phyloP scores from a whole-genome alignment of 2,888 invertebrate genomes.

The Cerastis rubricosa region DNA sequence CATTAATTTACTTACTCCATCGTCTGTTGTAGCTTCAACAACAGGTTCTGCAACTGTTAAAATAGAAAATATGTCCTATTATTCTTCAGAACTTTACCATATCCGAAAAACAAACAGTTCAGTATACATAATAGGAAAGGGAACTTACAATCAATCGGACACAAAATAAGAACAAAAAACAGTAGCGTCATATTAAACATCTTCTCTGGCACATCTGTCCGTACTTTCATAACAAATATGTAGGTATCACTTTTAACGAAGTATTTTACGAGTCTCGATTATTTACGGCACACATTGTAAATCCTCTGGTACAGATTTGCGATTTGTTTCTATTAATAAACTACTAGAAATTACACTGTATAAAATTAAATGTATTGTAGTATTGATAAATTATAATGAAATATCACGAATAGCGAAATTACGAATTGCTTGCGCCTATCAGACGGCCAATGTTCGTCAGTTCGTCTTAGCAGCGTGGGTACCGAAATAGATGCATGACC shows the following conservation, averaged over 20 bases:
- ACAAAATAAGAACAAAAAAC: conserved; percentile 29
- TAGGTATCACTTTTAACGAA: conserved; percentile 23
- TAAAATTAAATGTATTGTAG: neutral
- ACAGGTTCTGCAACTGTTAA: conserved; percentile 42
- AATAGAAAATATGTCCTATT: neutral
- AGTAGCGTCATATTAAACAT: conserved; percentile 18
- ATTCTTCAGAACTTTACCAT: neutral
- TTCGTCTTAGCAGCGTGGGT: conserved; percentile 27
- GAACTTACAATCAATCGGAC: conserved; percentile 39
- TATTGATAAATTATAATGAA: conserved; percentile 11
- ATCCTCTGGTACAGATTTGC: conserved; percentile 24
- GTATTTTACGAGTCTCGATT: conserved; percentile 11
- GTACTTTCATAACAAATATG: conserved; percentile 13
- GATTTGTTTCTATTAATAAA: conserved; percentile 32
- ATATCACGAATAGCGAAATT: conserved; percentile 20
- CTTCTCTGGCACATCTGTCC: conserved; percentile 3
- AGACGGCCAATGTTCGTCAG: conserved; percentile 20
- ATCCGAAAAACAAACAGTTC: neutral
- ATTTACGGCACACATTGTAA: conserved; percentile 23
- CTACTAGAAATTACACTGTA: conserved; percentile 1
- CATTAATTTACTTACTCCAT: conserved; percentile 40
- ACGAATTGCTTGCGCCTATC: conserved; percentile 35
- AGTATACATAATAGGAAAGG: neutral
- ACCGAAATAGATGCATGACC: conserved; percentile 63
- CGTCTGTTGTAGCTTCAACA: neutral